Evolutionary conservation across 2,797 vertebrate genomes (phyloP), one percentile per base, ranked within the genome.

Genomic region (Chromis chromis): DNA sequence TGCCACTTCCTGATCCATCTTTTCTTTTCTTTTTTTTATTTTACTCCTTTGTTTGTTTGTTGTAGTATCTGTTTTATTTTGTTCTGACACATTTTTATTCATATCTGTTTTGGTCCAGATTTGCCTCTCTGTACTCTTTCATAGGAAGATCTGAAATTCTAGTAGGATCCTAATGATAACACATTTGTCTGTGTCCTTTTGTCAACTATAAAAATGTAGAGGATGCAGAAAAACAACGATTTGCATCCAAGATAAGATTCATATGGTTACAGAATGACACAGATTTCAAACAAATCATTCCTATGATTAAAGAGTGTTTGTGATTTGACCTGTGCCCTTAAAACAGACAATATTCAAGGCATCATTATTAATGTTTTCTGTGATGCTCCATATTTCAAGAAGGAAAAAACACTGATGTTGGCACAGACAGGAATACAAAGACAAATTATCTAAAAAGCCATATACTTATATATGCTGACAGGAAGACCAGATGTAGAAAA

Each of bases 171-270:
- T 22, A 56, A 72, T 65, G 25, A 25, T 4, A 70, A 76, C 16
- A 39, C 49, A 59, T 16, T 46, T 24, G n/a, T 74, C 54, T 33
- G 22, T 57, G 24, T 40, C 44, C 44, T 42, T 54, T 22, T 44
- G 24, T 27, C 44, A 60, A 50, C 31, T 27, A 54, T 48, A 59
- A 52, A 67, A 56, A 65, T 42, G 33, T 58, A 4, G 16, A 27
- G 6, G 60, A 70, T 70, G 55, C 54, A 56, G 10, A 70, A 48
- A 61, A 61, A 73, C 10, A n/a, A 27, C 2, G 2, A 39, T 42
- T 70, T 36, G 59, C 50, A 46, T 53, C n/a, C 13, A 69, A n/a
- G 56, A 63, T 33, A 4, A 78, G 61, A 81, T 54, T 60, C 52
- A 59, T 33, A 54, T 0, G 36, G 31, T 17, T 42, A 40, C 10